phyloP scores from a whole-genome alignment of 2,888 invertebrate genomes.

The Nephrotoma flavescens region DNA sequence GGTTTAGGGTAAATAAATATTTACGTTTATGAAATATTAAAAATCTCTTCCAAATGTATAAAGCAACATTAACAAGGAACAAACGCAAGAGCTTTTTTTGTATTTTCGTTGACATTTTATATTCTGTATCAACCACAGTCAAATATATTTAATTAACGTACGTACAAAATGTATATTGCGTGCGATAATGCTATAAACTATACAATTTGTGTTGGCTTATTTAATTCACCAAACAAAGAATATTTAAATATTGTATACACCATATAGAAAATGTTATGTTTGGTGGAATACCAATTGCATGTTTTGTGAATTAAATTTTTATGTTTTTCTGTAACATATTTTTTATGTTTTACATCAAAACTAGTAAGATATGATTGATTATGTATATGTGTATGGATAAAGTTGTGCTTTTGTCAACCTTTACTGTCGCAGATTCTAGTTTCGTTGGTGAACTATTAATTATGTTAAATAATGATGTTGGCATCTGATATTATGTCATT shows the following conservation, averaged over 20 bases:
- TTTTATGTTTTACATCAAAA: neutral
- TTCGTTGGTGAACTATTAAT: neutral
- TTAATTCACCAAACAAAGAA: neutral
- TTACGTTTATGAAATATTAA: neutral
- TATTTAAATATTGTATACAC: neutral
- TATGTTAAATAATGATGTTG: neutral
- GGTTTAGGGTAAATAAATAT: neutral
- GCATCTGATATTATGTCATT: neutral
- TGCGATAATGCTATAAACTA: neutral
- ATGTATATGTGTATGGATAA: neutral
- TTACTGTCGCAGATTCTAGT: neutral
- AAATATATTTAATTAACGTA: neutral
- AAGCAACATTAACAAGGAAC: neutral
- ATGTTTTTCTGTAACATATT: neutral
- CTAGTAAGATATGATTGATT: neutral
- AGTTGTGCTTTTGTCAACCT: neutral
- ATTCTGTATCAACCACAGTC: neutral
- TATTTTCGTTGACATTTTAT: neutral
- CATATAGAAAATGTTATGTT: neutral
- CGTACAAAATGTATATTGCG: neutral
- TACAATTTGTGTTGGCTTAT: neutral
- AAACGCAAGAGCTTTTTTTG: neutral
- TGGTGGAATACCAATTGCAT: neutral
- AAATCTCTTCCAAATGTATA: neutral
- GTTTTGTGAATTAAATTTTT: neutral